Base-by-base conservation (phyloP, 1,140 invertebrate species). In the Drosophila takahashii region DNA sequence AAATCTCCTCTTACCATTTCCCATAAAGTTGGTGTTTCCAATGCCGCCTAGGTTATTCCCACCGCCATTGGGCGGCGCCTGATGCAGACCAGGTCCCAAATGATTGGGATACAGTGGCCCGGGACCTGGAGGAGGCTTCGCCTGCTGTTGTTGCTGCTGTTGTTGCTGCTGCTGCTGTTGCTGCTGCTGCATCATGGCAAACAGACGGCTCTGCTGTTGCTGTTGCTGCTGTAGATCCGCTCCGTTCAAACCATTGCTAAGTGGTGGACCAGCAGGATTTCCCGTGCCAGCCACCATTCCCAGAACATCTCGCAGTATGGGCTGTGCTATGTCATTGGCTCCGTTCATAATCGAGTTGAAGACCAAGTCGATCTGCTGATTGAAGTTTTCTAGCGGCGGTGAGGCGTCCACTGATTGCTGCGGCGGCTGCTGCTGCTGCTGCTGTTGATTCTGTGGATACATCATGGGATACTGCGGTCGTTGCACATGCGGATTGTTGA, bases 281-380 rank as follows among this genome's bases (percentile, higher is more conserved):
- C 64, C 50, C 27, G 60, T 42, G 16, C 67, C 79, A 0, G 79
- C 78, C 32, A 91, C 89, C 87, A 90, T 90, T 41, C 87, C 87
- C 15, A 92, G 71, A 3, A 92, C 80, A 61, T 92, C 91, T 8
- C 91, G 70, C 8, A 92, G 60, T 39, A 92, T 92, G 11, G 91
- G 91, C 50, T 92, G 91, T 1, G 90, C 77, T 15, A 92, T 79
- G n/a, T 92, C 91, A 62, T 92, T 92, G 34, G 79, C 83, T 4
- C 90, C 91, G 50, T 91, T 92, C 86, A 92, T 87, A 34, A 92
- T 79, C 7, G 91, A 92, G 56, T 92, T 92, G 42, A 92, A 92
- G 4, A 91, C 91, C 67, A 92, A 67, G 77, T 92, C 91, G 16
- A 92, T 91, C 85, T 92, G 91, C 53, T 92, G 91, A 75, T 92